Percentiles rank a stretch among this genome's conserved stretches.
Conservation (phyloP, 2,113 vertebrate genomes). For the Leucopsar rothschildi region DNA sequence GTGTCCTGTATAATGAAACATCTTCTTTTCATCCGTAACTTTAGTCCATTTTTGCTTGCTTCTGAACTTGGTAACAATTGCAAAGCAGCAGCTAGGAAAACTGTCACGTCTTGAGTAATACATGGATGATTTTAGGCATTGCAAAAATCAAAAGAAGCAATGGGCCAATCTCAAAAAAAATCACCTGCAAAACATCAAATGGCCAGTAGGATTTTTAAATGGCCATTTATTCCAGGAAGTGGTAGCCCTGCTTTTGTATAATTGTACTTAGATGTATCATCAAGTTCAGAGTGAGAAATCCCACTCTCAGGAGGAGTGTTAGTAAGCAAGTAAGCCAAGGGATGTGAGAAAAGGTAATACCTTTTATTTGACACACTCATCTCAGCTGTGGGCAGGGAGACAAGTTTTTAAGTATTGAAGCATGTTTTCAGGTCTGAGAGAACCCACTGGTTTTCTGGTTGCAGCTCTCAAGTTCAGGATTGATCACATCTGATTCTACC, state of each 20-base stretch:
- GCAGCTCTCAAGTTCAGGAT: neutral
- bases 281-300: neutral
- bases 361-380: neutral
- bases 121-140: neutral
- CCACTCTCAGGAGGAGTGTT: neutral
- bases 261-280: accelerated
- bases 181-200: neutral
- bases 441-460: neutral
- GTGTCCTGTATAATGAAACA: neutral
- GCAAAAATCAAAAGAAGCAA: neutral
- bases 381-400: neutral
- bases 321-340: neutral
- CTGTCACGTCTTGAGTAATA: too few relatives aligned
- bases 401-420: neutral
- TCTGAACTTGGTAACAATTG: neutral
- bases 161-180: neutral
- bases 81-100: neutral
- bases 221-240: neutral
- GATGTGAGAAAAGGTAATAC: neutral
- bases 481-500: neutral
- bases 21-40: neutral
- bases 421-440: neutral
- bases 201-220: neutral
- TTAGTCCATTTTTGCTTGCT: neutral
- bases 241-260: neutral